A percentile compares a stretch with the other conserved stretches of the same genome.
These are phyloP conservation scores for Luidia sarsii DNA, from an alignment of 53 echinoderm and acorn worm species.

Conservation along the genomic window DNA sequence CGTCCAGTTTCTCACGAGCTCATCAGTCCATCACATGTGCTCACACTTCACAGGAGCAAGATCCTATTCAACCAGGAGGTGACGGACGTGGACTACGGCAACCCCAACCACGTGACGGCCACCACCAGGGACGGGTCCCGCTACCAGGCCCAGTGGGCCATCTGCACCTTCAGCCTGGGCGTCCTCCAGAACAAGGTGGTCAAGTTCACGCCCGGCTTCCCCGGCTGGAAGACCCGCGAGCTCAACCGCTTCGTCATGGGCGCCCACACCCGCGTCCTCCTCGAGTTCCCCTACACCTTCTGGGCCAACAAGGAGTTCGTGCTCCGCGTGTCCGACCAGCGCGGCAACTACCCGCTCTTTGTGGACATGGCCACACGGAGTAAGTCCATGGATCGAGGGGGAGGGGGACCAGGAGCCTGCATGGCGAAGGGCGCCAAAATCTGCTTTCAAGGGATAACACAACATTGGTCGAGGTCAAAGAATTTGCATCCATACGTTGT, in stretches of 20 bases:
- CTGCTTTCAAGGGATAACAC: no score
- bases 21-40: no score
- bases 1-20: no score
- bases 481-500: no score
- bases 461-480: no score
- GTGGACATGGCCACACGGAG: constrained; percentile 43
- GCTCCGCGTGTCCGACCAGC: constrained; percentile 19
- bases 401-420: no score
- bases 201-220: constrained; percentile 55
- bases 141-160: constrained; percentile 45
- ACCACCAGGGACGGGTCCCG: constrained; percentile 29
- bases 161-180: constrained; percentile 60
- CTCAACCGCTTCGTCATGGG: constrained; percentile 59
- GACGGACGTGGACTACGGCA: constrained; percentile 25
- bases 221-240: constrained; percentile 67
- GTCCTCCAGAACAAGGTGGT: constrained; percentile 56
- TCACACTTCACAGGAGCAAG: constrained; percentile 26
- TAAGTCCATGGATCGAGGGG: no score
- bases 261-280: constrained; percentile 53
- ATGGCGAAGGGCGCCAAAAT: no score
- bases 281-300: constrained; percentile 54
- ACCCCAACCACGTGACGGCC: constrained; percentile 1
- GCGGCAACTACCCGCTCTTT: constrained; percentile 56
- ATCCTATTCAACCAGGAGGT: constrained; percentile 52
- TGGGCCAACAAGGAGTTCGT: constrained; percentile 58